These are phyloP conservation scores for Chelonoidis abingdonii DNA, from an alignment of 2,113 vertebrate species.

Conservation along the genomic window DNA sequence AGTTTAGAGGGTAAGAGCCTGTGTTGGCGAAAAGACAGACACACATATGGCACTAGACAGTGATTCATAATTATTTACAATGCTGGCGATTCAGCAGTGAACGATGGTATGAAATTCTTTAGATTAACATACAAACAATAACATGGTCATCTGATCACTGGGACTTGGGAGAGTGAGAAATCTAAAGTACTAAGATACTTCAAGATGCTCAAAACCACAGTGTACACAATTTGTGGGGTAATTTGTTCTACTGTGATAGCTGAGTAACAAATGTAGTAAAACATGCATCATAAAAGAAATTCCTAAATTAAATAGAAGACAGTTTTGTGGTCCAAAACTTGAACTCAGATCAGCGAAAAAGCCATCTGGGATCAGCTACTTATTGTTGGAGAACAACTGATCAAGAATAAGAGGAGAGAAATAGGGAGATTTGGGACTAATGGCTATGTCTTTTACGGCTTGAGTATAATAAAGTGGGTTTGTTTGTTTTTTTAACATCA, in stretches of 20 bases:
- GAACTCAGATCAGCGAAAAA: background rate
- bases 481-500: background rate
- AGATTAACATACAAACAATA: background rate
- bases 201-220: background rate
- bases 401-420: background rate
- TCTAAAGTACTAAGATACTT: background rate
- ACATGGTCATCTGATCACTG: background rate
- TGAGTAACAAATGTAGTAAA: background rate
- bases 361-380: background rate
- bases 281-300: background rate
- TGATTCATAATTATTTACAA: background rate
- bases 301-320: background rate
- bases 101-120: background rate
- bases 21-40: background rate
- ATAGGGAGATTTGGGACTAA: background rate
- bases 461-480: background rate
- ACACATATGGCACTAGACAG: background rate
- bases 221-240: background rate
- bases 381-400: background rate
- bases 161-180: background rate
- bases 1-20: background rate
- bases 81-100: background rate
- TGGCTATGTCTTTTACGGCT: background rate
- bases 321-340: background rate
- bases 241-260: background rate